Evolutionary conservation across 2,113 vertebrate genomes (phyloP).

Genomic region (Rhinogobius similis): DNA sequence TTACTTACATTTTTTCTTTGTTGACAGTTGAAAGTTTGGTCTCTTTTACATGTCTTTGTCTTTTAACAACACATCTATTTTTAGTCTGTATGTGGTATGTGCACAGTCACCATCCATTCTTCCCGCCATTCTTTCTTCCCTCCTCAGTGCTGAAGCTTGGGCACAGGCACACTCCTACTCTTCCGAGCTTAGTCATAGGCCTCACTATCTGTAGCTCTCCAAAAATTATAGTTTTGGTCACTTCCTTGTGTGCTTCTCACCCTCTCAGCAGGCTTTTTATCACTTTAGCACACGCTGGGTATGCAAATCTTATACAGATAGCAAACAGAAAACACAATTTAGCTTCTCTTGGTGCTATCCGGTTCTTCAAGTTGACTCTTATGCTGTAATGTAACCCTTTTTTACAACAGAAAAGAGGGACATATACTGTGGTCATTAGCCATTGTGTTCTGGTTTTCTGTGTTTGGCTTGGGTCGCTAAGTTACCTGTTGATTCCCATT

Average conservation of each 20-base stretch:
- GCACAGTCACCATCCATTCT: conserved; percentile 43
- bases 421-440: conserved; percentile 26
- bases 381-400: conserved; percentile 13
- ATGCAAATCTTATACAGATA: conserved; percentile 26
- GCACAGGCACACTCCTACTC: conserved; percentile 77
- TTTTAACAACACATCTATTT: conserved; percentile 43
- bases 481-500: conserved; percentile 57
- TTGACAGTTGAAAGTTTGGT: not conserved
- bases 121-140: conserved; percentile 44
- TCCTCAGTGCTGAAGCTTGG: conserved; percentile 63
- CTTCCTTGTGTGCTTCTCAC: conserved; percentile 54
- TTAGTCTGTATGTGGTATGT: conserved; percentile 43
- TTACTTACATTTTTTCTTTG: conserved; percentile 7
- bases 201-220: conserved; percentile 61
- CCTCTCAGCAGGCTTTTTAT: conserved; percentile 41
- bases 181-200: conserved; percentile 76
- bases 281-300: conserved; percentile 31
- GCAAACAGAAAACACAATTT: conserved; percentile 28
- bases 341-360: not conserved
- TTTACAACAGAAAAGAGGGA: conserved; percentile 15
- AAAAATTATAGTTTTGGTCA: conserved; percentile 64
- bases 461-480: conserved; percentile 37
- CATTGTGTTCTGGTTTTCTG: conserved; percentile 23
- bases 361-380: conserved; percentile 28
- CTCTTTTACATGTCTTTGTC: conserved; percentile 3